Percentiles rank a stretch among this genome's conserved stretches.
Conservation (phyloP, 2,888 invertebrate species). For the Bimastos eiseni region DNA sequence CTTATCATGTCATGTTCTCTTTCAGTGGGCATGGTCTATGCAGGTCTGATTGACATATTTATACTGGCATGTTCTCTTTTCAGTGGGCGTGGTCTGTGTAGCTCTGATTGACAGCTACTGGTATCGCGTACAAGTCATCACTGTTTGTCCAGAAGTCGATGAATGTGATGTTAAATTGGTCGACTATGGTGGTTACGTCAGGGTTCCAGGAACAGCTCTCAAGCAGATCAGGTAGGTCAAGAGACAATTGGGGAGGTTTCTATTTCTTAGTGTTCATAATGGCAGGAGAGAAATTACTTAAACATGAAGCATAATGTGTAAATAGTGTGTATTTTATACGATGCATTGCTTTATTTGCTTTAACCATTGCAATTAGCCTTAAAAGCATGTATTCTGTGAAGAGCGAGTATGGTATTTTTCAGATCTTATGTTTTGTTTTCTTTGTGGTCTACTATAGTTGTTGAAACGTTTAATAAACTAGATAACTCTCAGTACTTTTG, state of each 20-base stretch:
- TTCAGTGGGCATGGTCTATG: no score
- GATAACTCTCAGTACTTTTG: no score
- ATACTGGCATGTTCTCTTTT: conserved; percentile 48
- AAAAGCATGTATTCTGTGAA: no score
- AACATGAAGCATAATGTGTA: not conserved
- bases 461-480: no score
- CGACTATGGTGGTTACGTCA: conserved; percentile 91
- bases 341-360: not conserved
- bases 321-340: not conserved
- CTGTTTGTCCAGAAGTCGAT: conserved; percentile 70
- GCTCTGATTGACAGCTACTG: conserved; percentile 80
- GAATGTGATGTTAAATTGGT: conserved; percentile 83
- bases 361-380: not conserved
- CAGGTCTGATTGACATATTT: conserved; percentile 67
- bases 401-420: no score
- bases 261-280: not conserved
- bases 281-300: not conserved
- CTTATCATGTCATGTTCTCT: not conserved
- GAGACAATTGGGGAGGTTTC: not conserved
- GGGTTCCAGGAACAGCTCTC: conserved; percentile 75
- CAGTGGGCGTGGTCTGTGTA: conserved; percentile 84
- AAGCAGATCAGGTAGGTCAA: conserved; percentile 78
- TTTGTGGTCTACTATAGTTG: no score
- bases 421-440: no score
- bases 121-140: conserved; percentile 84